A percentile compares a stretch with the other conserved stretches of the same genome.
These are phyloP conservation scores for Enoplosus armatus DNA, from an alignment of 2,797 vertebrate genomes.

Conservation along the genomic window DNA sequence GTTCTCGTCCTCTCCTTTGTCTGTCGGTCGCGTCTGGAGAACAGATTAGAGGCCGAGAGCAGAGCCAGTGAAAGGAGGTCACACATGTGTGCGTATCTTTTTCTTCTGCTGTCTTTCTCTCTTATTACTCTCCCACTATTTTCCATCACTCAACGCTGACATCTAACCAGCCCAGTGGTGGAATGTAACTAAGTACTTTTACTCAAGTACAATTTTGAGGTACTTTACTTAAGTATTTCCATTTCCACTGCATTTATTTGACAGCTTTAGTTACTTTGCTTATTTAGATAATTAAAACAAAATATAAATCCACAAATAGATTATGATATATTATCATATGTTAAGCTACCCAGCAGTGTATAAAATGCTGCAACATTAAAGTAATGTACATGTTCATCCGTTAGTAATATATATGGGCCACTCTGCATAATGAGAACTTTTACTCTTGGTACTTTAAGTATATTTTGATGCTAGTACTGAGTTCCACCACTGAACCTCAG, in stretches of 20 bases:
- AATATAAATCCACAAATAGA: neutral
- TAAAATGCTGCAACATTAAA: neutral
- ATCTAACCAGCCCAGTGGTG: neutral
- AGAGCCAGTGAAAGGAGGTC: slow-evolving; percentile 45
- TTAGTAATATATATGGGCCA: neutral
- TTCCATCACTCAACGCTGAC: slow-evolving; percentile 45
- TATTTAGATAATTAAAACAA: neutral
- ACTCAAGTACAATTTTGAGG: neutral
- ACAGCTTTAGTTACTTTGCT: neutral
- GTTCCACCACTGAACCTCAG: neutral
- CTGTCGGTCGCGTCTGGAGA: slow-evolving; percentile 47
- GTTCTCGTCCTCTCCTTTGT: slow-evolving; percentile 28
- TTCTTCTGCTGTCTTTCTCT: slow-evolving; percentile 40
- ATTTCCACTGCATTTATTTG: neutral
- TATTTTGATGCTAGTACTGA: neutral
- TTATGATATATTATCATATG: neutral
- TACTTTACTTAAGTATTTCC: neutral
- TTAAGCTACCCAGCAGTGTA: neutral
- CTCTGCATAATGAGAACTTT: neutral
- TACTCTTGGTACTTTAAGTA: neutral
- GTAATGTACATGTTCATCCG: neutral
- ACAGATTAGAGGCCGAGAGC: slow-evolving; percentile 55
- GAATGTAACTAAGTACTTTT: neutral
- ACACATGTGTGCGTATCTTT: slow-evolving; percentile 37
- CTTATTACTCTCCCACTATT: slow-evolving; percentile 26